Percentiles rank a stretch among this genome's conserved stretches.
These are phyloP conservation scores for Aspidiotus rigidus DNA, from an alignment of 2,888 invertebrate species.

Conservation along the genomic window DNA sequence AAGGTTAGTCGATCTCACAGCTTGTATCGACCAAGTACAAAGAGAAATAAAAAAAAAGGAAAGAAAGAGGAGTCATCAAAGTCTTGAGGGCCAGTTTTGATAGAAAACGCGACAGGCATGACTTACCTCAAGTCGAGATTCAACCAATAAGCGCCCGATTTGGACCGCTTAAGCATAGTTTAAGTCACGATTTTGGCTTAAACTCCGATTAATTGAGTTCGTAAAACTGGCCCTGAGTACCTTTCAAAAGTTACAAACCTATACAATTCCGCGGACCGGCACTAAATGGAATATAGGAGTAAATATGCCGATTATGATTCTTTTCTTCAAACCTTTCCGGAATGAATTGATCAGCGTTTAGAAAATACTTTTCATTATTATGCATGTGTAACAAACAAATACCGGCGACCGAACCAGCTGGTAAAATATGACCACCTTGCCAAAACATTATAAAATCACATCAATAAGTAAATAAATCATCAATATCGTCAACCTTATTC, in stretches of 20 bases:
- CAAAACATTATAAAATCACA: background rate
- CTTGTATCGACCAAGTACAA: no score
- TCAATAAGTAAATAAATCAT: background rate
- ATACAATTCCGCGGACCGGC: slow-evolving; percentile 35
- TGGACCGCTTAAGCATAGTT: no score
- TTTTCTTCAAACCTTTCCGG: slow-evolving; percentile 33
- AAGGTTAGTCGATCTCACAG: no score
- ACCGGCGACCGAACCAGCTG: slow-evolving; percentile 17
- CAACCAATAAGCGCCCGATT: no score
- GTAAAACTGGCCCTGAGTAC: no score
- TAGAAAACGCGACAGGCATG: no score
- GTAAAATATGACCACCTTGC: slow-evolving; percentile 15
- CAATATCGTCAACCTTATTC: background rate
- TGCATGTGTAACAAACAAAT: slow-evolving; percentile 21
- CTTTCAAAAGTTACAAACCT: slow-evolving; percentile 18
- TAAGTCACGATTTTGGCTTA: no score
- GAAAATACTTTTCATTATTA: slow-evolving; percentile 14
- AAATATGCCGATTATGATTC: slow-evolving; percentile 15
- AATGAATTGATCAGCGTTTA: slow-evolving; percentile 29
- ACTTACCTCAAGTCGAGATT: no score
- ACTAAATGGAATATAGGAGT: slow-evolving; percentile 34
- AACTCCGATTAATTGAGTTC: no score
- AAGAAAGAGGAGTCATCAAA: no score
- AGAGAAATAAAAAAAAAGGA: no score
- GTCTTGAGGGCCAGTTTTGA: no score